Conservation (phyloP, 2,888 invertebrate genomes). For the Hoplodrina ambigua region DNA sequence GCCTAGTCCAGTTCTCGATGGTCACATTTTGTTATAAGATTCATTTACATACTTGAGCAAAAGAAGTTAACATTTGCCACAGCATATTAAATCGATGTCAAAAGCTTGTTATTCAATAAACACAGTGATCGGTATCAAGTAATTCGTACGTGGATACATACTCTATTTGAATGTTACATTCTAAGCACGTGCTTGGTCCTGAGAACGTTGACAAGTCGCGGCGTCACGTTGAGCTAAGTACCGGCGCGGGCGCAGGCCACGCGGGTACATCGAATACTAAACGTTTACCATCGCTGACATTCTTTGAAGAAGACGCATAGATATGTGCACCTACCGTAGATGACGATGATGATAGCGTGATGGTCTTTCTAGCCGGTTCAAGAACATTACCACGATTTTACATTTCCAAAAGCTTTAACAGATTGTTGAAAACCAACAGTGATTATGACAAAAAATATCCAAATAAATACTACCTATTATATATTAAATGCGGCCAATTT, state of each 20-base stretch:
- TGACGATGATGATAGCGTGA: background rate
- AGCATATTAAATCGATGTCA: slow-evolving; percentile 1
- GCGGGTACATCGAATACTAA: slow-evolving; percentile 42
- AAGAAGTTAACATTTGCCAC: background rate
- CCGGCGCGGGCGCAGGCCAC: slow-evolving; percentile 31
- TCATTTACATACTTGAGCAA: slow-evolving; percentile 17
- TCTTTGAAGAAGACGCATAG: slow-evolving; percentile 18
- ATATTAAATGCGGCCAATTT: too few species aligned
- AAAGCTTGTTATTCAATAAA: slow-evolving; percentile 19
- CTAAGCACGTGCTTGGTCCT: slow-evolving; percentile 41
- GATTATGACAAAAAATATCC: background rate
- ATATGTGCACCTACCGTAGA: slow-evolving; percentile 25
- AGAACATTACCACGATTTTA: background rate
- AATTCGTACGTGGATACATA: slow-evolving; percentile 11
- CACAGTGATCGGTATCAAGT: slow-evolving; percentile 30
- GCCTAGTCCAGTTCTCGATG: slow-evolving; percentile 1
- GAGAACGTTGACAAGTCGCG: slow-evolving; percentile 48
- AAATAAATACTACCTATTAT: too few species aligned
- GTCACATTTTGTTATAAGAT: background rate
- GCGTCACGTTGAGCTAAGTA: slow-evolving; percentile 40
- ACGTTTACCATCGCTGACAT: slow-evolving; percentile 32
- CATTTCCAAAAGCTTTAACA: too few species aligned
- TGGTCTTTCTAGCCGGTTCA: background rate
- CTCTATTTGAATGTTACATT: slow-evolving; percentile 36
- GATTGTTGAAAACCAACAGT: too few species aligned